phyloP scores from a whole-genome alignment of 2,113 vertebrate species.

The Brevimyrus niger region DNA sequence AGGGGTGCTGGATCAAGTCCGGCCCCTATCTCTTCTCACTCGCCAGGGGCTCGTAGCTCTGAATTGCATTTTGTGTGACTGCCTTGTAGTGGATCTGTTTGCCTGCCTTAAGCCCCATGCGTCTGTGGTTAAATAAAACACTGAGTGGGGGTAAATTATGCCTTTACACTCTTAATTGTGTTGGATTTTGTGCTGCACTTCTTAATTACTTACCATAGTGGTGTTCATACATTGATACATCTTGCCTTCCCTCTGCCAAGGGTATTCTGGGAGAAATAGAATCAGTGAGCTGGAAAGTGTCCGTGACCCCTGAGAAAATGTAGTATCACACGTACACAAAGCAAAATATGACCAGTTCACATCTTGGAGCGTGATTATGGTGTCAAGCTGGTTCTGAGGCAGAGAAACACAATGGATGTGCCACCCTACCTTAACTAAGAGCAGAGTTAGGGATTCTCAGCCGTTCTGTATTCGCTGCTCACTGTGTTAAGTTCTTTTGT shows the following conservation, averaged over 20 bases:
- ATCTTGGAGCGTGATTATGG: background rate
- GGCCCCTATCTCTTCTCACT: background rate
- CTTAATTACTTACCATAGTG: background rate
- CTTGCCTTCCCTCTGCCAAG: background rate
- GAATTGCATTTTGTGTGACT: background rate
- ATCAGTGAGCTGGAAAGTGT: background rate
- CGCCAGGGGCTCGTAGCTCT: background rate
- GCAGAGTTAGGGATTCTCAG: background rate
- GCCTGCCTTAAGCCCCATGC: background rate
- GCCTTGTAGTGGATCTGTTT: background rate
- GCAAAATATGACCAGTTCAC: background rate
- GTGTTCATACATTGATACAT: background rate
- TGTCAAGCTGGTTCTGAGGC: background rate
- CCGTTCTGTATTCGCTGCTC: background rate
- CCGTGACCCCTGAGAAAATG: background rate
- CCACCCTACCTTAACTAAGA: background rate
- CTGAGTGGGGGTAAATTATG: background rate
- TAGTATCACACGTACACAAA: background rate
- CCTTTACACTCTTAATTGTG: background rate
- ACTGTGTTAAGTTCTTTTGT: background rate
- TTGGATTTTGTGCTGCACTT: background rate
- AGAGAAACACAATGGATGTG: background rate
- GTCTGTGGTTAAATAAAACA: background rate
- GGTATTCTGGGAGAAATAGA: background rate
- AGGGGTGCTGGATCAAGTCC: background rate